phyloP scores from a whole-genome alignment of 53 echinoderm and acorn worm species.

The Apostichopus leukothele region DNA sequence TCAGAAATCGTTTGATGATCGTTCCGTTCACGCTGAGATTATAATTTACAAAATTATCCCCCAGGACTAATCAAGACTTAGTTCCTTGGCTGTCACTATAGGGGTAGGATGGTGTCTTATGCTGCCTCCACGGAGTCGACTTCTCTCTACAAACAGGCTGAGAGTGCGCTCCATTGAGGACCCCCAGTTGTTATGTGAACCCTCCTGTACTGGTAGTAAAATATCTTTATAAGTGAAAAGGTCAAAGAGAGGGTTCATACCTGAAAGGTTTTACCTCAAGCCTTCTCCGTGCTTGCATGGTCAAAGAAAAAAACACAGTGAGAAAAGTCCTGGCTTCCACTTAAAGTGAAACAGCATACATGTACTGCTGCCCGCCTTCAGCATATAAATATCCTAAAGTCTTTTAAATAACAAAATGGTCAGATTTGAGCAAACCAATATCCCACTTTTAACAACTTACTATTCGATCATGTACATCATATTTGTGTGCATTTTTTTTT shows the following conservation, averaged over 20 bases:
- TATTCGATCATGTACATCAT: too few species aligned
- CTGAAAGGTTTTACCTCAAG: too few species aligned
- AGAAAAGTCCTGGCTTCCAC: too few species aligned
- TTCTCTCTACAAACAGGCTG: conserved; percentile 16
- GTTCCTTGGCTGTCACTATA: conserved; percentile 19
- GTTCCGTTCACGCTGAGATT: conserved; percentile 16
- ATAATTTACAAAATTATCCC: conserved; percentile 35
- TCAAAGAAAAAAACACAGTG: too few species aligned
- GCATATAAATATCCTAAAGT: too few species aligned
- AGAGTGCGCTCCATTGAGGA: not conserved
- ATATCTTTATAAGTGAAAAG: not conserved
- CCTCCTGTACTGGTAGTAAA: not conserved
- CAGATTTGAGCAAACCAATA: too few species aligned
- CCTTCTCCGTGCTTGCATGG: too few species aligned
- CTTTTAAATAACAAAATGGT: too few species aligned
- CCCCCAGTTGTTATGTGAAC: conserved; percentile 39
- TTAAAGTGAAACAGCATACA: too few species aligned
- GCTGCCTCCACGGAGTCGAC: not conserved
- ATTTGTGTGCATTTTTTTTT: too few species aligned
- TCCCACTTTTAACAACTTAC: too few species aligned
- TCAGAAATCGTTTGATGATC: conserved; percentile 12
- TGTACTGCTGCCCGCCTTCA: too few species aligned
- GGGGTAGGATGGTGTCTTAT: not conserved
- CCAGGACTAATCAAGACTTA: conserved; percentile 33
- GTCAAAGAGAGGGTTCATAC: not conserved